Evolutionary conservation across 2,113 vertebrate genomes (phyloP).

Genomic region (Sinocyclocheilus anophthalmus): DNA sequence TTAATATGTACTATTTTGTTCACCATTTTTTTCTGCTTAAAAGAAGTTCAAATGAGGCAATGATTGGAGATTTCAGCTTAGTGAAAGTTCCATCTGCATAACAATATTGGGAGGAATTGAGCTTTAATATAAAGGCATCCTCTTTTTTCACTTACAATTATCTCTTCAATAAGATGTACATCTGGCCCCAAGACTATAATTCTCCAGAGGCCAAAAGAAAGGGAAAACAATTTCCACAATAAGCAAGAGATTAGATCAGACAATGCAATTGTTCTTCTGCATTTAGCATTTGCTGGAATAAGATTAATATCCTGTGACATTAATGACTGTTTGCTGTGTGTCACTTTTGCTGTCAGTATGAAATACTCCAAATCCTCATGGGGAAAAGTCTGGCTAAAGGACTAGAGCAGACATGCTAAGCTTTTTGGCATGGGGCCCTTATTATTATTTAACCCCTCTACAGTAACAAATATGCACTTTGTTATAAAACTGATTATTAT

Average conservation of each 20-base stretch:
- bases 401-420: conserved; percentile 54
- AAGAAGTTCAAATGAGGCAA: conserved; percentile 25
- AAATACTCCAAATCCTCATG: conserved; percentile 68
- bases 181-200: conserved; percentile 68
- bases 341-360: conserved; percentile 62
- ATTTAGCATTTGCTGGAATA: conserved; percentile 64
- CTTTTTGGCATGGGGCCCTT: conserved; percentile 50
- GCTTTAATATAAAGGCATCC: conserved; percentile 64
- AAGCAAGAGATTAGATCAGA: conserved; percentile 62
- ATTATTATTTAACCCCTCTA: conserved; percentile 39
- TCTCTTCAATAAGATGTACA: conserved; percentile 61
- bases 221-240: conserved; percentile 67
- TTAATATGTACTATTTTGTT: background rate
- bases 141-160: conserved; percentile 53
- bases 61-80: conserved; percentile 57
- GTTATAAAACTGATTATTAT: conserved; percentile 55
- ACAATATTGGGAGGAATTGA: conserved; percentile 72
- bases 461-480: conserved; percentile 63
- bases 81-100: conserved; percentile 66
- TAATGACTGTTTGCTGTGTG: conserved; percentile 58
- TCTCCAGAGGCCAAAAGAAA: conserved; percentile 63
- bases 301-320: conserved; percentile 63
- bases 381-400: conserved; percentile 55
- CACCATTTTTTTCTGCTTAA: background rate
- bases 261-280: conserved; percentile 59